These are phyloP conservation scores for Diogma glabrata DNA, from an alignment of 2,888 invertebrate genomes.

Conservation along the genomic window DNA sequence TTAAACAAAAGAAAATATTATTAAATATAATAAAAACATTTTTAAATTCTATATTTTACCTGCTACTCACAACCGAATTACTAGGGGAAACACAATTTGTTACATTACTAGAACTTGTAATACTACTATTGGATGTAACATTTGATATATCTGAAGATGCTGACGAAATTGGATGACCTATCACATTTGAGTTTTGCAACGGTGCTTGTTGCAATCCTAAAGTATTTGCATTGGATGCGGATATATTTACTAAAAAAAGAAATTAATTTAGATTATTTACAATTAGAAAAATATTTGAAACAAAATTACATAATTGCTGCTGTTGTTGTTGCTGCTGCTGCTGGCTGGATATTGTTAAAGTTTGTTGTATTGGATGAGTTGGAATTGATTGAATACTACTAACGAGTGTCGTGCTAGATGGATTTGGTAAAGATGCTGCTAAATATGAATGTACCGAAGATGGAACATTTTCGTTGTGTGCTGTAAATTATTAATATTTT, in stretches of 20 bases:
- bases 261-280: neutral
- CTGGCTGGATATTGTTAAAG: neutral
- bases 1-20: neutral
- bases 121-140: constrained; percentile 14
- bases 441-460: constrained; percentile 2
- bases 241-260: constrained; percentile 4
- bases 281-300: too few species aligned
- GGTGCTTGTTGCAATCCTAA: constrained; percentile 28
- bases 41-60: neutral
- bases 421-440: constrained; percentile 11
- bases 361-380: neutral
- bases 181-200: constrained; percentile 3
- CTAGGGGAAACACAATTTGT: constrained; percentile 24
- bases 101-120: constrained; percentile 17
- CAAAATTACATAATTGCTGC: too few species aligned
- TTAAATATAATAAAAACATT: neutral
- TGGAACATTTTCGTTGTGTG: constrained; percentile 36
- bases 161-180: constrained; percentile 6
- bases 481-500: constrained; percentile 21
- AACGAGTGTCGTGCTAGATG: constrained; percentile 14
- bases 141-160: constrained; percentile 9
- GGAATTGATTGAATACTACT: constrained; percentile 7
- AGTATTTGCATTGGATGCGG: constrained; percentile 34
- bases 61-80: constrained; percentile 15
- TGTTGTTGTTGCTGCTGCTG: constrained; percentile 4